Base-by-base conservation (phyloP, 2,113 vertebrate genomes). In the Marcusenius ussheri region DNA sequence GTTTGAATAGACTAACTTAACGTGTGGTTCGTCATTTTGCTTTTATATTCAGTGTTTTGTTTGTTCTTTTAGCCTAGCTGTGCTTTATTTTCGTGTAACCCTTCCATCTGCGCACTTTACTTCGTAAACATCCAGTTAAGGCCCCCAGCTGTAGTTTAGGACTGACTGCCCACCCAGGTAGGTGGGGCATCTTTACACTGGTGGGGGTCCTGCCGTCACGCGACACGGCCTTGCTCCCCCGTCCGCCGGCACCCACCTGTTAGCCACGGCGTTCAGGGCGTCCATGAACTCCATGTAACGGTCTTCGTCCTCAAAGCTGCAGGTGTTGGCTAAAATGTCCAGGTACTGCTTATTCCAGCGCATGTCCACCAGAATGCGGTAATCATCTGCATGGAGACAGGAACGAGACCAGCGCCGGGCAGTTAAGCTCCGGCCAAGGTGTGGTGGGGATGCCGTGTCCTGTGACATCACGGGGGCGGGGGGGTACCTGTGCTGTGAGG, bases 301-400 rank as follows among this genome's bases (percentile, higher is more conserved):
- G 6, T 95, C 95, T 90, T 98, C 97, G 49, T 97, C 96, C 91
- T 98, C 97, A 92, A 98, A 97, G 92, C 95, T 97, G 92, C 97
- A 93, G 0, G 98, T 98, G 95, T 97, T 99, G 90, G 95, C 97
- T 90, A 98, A 93, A 89, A 98, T 97, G 90, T 99, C 97, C 94
- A 99, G 94, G 91, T 97, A 96, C 85, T 99, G 98, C 92, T 97
- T 97, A 93, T 99, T 99, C 98, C 98, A 99, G 13, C 98, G 97
- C 94, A 98, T 97, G 92, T 99, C 98, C 93, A 98, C 92, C 91
- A 97, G 95, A 88, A 97, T 96, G 93, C 97, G 96, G 92, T 96
- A 96, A 89, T 98, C 97, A 95, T 99, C 98, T 99, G 91, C 83
- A 53, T 89, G 0, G 74, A 9, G 77, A 91, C n/a, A 84, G 1